Evolutionary conservation across 2,797 vertebrate species (phyloP).

Genomic region (Ctenopoma kingsleyae): DNA sequence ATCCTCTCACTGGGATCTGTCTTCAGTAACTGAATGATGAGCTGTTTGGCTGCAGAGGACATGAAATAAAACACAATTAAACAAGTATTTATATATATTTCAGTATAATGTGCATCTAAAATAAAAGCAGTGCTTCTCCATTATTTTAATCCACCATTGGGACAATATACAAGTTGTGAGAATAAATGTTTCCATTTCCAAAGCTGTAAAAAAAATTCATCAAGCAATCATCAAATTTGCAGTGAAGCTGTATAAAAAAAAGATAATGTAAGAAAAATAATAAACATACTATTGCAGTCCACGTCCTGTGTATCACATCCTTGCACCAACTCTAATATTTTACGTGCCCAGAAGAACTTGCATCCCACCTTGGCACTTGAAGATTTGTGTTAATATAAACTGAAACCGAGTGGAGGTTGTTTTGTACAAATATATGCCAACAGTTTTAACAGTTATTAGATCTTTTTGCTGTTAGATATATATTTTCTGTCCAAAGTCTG

Average conservation of each 20-base stretch:
- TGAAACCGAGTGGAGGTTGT: neutral
- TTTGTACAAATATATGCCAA: neutral
- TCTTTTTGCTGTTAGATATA: neutral
- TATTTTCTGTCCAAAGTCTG: conserved; percentile 25
- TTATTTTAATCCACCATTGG: neutral
- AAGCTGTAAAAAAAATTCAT: neutral
- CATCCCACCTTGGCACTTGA: neutral
- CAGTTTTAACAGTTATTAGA: too few relatives aligned
- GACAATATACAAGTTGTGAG: too few relatives aligned
- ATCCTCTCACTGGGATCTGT: conserved; percentile 96
- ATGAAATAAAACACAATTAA: conserved; percentile 6
- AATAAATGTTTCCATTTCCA: neutral
- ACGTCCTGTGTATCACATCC: neutral
- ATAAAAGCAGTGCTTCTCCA: neutral
- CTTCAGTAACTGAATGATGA: conserved; percentile 93
- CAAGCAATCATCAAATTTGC: neutral
- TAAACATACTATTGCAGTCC: too few relatives aligned
- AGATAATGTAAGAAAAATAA: neutral
- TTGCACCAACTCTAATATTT: neutral
- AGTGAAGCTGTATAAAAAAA: neutral
- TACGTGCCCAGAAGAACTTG: neutral
- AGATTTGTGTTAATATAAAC: neutral
- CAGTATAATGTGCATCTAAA: neutral
- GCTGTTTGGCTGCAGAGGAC: conserved; percentile 88
- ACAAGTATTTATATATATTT: neutral